phyloP scores from a whole-genome alignment of 2,888 invertebrate genomes.

The Eledone cirrhosa region DNA sequence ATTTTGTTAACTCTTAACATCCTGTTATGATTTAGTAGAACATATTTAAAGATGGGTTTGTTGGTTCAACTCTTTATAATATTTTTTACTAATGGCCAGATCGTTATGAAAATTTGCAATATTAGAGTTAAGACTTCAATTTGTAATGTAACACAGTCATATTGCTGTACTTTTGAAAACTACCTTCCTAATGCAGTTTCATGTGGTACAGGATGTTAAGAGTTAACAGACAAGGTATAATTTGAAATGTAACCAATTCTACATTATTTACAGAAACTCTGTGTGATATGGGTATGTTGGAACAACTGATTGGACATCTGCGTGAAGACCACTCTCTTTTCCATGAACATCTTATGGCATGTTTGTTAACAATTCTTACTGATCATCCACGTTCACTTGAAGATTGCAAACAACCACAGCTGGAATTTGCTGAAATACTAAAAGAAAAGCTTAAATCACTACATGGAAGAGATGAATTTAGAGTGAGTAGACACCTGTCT shows the following conservation, averaged over 20 bases:
- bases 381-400: constrained; percentile 65
- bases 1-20: too few relatives aligned
- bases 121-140: too few relatives aligned
- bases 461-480: constrained; percentile 68
- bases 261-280: constrained; percentile 58
- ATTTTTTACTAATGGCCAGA: too few relatives aligned
- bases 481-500: constrained; percentile 50
- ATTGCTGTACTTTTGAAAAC: too few relatives aligned
- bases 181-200: too few relatives aligned
- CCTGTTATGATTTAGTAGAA: too few relatives aligned
- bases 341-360: constrained; percentile 71
- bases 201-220: too few relatives aligned
- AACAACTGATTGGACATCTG: constrained; percentile 64
- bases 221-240: too few relatives aligned
- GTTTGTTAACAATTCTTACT: constrained; percentile 68
- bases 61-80: too few relatives aligned
- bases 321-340: constrained; percentile 61
- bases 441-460: constrained; percentile 64
- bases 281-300: constrained; percentile 66
- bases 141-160: too few relatives aligned
- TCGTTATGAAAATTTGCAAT: too few relatives aligned
- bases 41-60: too few relatives aligned
- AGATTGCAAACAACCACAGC: constrained; percentile 68
- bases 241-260: background rate
- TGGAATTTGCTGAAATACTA: constrained; percentile 67